Base-by-base conservation (phyloP, 1,140 invertebrate species). In the Brachystomella parvula region DNA sequence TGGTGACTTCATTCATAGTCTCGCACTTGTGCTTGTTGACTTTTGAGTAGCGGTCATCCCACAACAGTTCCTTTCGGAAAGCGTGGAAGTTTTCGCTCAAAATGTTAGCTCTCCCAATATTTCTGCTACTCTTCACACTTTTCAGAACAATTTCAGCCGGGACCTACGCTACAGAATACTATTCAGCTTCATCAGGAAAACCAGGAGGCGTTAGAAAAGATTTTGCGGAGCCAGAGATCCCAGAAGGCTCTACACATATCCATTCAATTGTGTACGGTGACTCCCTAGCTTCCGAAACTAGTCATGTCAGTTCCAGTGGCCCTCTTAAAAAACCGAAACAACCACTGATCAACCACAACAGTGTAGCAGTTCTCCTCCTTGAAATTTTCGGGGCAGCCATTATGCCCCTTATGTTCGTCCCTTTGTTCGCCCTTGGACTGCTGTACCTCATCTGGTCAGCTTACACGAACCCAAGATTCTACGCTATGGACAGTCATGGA, bases 381-480 rank as follows among this genome's bases (percentile, higher is more conserved):
- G 49, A 53, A 26, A 53, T 53, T 24, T 53, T 53, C 21, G 49
- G 49, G 49, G 24, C 49, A 26, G 49, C 49, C 9, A 53, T 53
- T 26, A 53, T 53, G 3, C 49, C 49, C 49, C 12, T 53, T 24
- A 53, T 53, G 3, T 26, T 53, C 49, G 12, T 53, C 9, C 49
- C 49, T 6, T 17, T 53, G 6, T 53, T 53, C 24, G 49, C 12
- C 49, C 49, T 53, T 15, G 49, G 49, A 15, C 21, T 53, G 15
- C 49, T 53, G 3, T 53, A 53, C 21, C 49, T 53, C 49, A 9
- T 53, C 24, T 53, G 49, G 49, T 53, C 49, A 53, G 49, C 12
- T 15, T 53, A 53, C 49, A 6, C 15, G 24, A 12, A 24, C 21
- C 49, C 49, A 24, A 15, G 24, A 9, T 39, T 19, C 21, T 53